Evolutionary conservation across 2,888 invertebrate genomes (phyloP).

Genomic region (Drosophila mettleri): DNA sequence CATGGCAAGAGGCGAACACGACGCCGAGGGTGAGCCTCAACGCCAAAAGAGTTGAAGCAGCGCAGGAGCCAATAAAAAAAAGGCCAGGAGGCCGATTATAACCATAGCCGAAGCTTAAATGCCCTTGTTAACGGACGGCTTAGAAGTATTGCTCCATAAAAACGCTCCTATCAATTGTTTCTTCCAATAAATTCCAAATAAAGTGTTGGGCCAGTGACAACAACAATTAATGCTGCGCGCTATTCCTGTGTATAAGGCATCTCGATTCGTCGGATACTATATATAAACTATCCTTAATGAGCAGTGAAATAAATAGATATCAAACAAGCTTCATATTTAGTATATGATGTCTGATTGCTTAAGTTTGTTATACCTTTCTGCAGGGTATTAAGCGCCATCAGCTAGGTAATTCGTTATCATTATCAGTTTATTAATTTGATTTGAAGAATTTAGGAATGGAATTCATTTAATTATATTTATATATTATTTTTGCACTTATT

Average conservation of each 20-base stretch:
- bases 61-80: conserved; percentile 4
- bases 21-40: conserved; percentile 27
- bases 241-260: too few species aligned
- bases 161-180: neutral
- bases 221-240: too few species aligned
- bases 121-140: neutral
- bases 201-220: too few species aligned
- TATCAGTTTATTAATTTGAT: neutral
- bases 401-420: too few species aligned
- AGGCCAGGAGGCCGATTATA: neutral
- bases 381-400: neutral
- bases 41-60: conserved; percentile 49
- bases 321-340: too few species aligned
- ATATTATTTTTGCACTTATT: too few species aligned
- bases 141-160: neutral
- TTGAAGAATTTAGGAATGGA: too few species aligned
- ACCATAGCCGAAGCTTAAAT: conserved; percentile 1
- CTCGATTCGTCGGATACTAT: too few species aligned
- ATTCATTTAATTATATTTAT: too few species aligned
- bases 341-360: neutral
- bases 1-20: neutral
- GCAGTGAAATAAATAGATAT: too few species aligned
- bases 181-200: neutral
- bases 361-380: neutral
- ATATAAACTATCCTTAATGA: too few species aligned